Percentiles rank a stretch among this genome's conserved stretches.
These are phyloP conservation scores for Streptopelia turtur DNA, from an alignment of 2,797 vertebrate genomes.

Conservation along the genomic window DNA sequence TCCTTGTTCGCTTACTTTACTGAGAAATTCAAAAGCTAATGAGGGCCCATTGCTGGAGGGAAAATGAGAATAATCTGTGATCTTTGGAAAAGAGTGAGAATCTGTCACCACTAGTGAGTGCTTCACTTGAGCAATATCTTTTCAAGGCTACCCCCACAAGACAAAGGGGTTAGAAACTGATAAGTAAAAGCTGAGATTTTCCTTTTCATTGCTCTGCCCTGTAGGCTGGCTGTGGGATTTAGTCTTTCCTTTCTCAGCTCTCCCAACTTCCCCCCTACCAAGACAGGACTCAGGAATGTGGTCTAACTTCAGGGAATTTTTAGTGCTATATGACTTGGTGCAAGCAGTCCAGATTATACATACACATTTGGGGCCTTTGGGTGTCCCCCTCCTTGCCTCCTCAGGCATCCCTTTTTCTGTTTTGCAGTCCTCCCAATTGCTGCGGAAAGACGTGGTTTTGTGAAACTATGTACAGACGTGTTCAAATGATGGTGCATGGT, in stretches of 20 bases:
- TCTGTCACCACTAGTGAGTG: background rate
- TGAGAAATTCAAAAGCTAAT: slow-evolving; percentile 14
- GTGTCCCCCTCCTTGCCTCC: background rate
- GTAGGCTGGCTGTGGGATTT: background rate
- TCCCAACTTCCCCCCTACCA: background rate
- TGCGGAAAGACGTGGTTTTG: background rate
- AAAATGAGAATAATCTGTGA: slow-evolving; percentile 7
- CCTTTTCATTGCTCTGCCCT: background rate
- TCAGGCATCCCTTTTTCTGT: background rate
- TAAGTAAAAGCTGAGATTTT: background rate
- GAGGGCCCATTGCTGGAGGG: background rate
- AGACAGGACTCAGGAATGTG: background rate
- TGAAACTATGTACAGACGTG: background rate
- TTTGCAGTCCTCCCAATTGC: background rate
- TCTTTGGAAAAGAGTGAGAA: slow-evolving; percentile 29
- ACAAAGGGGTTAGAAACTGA: background rate
- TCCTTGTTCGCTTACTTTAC: background rate
- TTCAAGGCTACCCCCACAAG: background rate
- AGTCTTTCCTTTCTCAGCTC: background rate
- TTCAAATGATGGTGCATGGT: background rate
- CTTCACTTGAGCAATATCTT: background rate
- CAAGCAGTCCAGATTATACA: background rate
- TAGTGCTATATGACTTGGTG: background rate
- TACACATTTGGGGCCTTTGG: background rate
- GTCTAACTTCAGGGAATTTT: background rate